A percentile compares a stretch with the other conserved stretches of the same genome.
Conservation (phyloP, 1,140 invertebrate species). For the Dendrolimus kikuchii region DNA sequence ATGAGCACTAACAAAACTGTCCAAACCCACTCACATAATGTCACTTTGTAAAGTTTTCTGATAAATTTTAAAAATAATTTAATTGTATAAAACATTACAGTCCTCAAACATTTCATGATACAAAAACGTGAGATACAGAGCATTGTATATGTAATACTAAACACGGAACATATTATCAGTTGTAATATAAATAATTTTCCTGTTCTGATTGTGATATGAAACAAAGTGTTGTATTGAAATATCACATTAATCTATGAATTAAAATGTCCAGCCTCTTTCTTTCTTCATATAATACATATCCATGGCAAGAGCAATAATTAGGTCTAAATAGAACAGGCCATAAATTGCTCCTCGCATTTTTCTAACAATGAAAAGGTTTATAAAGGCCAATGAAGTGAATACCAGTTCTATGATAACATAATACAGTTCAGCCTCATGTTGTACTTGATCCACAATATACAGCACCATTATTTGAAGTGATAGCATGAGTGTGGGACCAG, state of each 20-base stretch:
- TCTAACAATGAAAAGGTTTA: constrained; percentile 32
- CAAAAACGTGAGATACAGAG: constrained; percentile 2
- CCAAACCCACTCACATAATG: constrained; percentile 28
- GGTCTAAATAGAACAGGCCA: constrained; percentile 54
- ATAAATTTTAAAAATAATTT: constrained; percentile 15
- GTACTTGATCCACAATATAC: constrained; percentile 55
- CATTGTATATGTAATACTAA: constrained; percentile 6
- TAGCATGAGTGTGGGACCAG: constrained; percentile 51
- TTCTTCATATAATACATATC: constrained; percentile 48
- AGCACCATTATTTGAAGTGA: constrained; percentile 47
- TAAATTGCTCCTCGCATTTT: constrained; percentile 48
- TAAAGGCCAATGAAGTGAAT: constrained; percentile 33
- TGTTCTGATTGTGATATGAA: constrained; percentile 1
- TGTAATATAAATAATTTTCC: constrained; percentile 3
- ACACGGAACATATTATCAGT: neutral
- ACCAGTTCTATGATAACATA: constrained; percentile 45
- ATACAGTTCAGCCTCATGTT: constrained; percentile 52
- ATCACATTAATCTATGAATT: neutral
- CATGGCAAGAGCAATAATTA: constrained; percentile 50
- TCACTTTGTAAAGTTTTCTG: constrained; percentile 27
- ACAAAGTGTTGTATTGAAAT: neutral
- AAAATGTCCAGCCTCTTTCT: constrained; percentile 45
- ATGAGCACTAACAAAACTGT: constrained; percentile 14
- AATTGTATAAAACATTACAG: constrained; percentile 17
- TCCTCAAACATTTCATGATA: constrained; percentile 3